Evolutionary conservation across 2,888 invertebrate genomes (phyloP), one percentile per base, ranked within the genome.

Genomic region (Ennomos fuscantarius): DNA sequence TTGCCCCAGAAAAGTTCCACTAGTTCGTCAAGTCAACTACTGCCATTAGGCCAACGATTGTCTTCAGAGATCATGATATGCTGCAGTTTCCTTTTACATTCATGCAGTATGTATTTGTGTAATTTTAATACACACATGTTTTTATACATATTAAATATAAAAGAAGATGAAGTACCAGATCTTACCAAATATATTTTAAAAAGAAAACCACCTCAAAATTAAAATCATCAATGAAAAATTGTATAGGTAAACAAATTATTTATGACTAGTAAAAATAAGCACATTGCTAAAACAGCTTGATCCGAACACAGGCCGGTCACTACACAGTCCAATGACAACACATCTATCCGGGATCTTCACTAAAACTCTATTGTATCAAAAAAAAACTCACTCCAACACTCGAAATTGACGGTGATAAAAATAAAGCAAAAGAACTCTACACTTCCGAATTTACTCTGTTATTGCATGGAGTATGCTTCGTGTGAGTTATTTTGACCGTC

Each of bases 251-350:
- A 91, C 85, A 89, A 89, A 89, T 77, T 77, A 81, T 89, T 87
- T 86, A 89, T 88, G 88, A 89, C 89, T 89, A 90, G 89, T 87
- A 89, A 86, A 81, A 84, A 84, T 81, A 83, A 82, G 84, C 82
- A 86, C 82, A 87, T 79, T 81, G 79, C 73, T 81, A 79, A 78
- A 77, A 79, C 74, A 79, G 77, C 77, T 78, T 68, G 71, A 70
- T 73, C 69, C 70, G 72, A 64, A 70, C 73, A 73, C 75, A 70
- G 66, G 68, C 70, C 73, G 68, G 71, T 75, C 76, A 72, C 75
- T 68, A 71, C 68, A 73, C 68, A 77, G 79, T 82, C 82, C 78
- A 75, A 73, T 80, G n/a, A n/a, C n/a, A 24, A 84, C 81, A 79
- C 74, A 75, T 79, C 76, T 80, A 79, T 76, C 70, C 74, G 74